Base-by-base conservation (phyloP, 2,113 vertebrate species). In the Ptychochromis oligacanthus region DNA sequence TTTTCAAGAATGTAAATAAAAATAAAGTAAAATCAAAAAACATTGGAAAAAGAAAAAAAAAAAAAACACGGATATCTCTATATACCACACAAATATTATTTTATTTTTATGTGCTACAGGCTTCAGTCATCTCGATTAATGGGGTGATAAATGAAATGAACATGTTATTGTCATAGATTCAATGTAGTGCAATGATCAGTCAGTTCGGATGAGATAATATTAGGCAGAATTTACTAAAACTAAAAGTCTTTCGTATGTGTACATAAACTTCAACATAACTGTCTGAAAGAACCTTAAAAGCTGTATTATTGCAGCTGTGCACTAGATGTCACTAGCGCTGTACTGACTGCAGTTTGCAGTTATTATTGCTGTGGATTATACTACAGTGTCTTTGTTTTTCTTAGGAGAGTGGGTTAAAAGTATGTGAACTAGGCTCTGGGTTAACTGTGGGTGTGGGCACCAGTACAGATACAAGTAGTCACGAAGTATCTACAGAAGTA, bases 311-410 rank as follows among this genome's bases (percentile, higher is more conserved):
- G 22, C 61, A 83, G 18, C 14, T 77, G 34, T 80, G 87, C 92
- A 88, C 80, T 84, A 92, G 92, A 87, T 92, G 92, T 80, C 88
- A 46, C 34, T 40, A 56, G 12, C 6, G 11, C 46, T 54, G 26
- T 38, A 24, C n/a, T 15, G 28, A 38, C 52, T 38, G 52, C 31
- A 56, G 31, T 24, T 22, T 38, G 0, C 72, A 0, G 11, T 54
- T 52, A 49, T 17, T 52, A 52, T 72, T 72, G 10, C 28, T 31
- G 52, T 54, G 6, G 46, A 54, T 1, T 17, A n/a, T 54, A 18
- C 15, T 6, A 17, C 7, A 34, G 31, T 55, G 52, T 31, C 7
- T 65, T 46, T 56, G 34, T 58, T 76, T 79, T 77, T 54, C 26
- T n/a, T 40, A 54, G 15, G 6, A 49, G 12, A 56, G 26, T 20